phyloP scores from a whole-genome alignment of 1,140 invertebrate genomes.

The Pissodes strobi region DNA sequence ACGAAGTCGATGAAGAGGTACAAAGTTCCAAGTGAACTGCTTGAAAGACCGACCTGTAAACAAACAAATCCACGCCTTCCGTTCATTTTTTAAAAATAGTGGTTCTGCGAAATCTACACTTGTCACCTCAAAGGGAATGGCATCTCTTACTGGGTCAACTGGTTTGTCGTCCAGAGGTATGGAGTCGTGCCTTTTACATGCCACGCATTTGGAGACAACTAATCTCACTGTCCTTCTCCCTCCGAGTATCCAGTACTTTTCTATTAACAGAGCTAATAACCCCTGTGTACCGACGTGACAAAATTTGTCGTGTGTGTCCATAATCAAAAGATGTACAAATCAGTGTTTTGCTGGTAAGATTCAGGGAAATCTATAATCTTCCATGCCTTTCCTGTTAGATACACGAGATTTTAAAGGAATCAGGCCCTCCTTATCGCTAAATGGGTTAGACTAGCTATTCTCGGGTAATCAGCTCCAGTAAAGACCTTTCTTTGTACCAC shows the following conservation, averaged over 20 bases:
- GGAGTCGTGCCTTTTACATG: slow-evolving; percentile 40
- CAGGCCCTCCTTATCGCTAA: slow-evolving; percentile 37
- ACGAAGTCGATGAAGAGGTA: slow-evolving; percentile 43
- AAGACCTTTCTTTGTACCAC: slow-evolving; percentile 18
- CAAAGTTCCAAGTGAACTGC: slow-evolving; percentile 54
- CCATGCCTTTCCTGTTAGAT: slow-evolving; percentile 33
- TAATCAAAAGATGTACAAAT: slow-evolving; percentile 14
- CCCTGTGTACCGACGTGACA: slow-evolving; percentile 27
- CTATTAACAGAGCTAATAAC: slow-evolving; percentile 29
- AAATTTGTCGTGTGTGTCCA: background rate
- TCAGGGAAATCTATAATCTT: slow-evolving; percentile 40
- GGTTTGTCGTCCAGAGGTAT: slow-evolving; percentile 35
- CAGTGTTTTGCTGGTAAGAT: slow-evolving; percentile 41
- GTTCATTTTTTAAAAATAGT: slow-evolving; percentile 38
- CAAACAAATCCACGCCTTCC: slow-evolving; percentile 51
- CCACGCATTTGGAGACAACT: slow-evolving; percentile 43
- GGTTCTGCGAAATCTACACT: slow-evolving; percentile 52
- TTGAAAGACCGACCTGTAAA: slow-evolving; percentile 52
- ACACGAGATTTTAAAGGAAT: slow-evolving; percentile 45
- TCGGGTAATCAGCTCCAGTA: background rate
- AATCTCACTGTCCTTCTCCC: slow-evolving; percentile 37
- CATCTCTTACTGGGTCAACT: slow-evolving; percentile 30
- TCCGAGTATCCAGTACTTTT: slow-evolving; percentile 47
- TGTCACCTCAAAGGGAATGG: slow-evolving; percentile 45
- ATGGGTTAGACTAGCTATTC: slow-evolving; percentile 14